Base-by-base conservation (phyloP, 92 coral and sea anemone genomes). In the Porites divaricata region DNA sequence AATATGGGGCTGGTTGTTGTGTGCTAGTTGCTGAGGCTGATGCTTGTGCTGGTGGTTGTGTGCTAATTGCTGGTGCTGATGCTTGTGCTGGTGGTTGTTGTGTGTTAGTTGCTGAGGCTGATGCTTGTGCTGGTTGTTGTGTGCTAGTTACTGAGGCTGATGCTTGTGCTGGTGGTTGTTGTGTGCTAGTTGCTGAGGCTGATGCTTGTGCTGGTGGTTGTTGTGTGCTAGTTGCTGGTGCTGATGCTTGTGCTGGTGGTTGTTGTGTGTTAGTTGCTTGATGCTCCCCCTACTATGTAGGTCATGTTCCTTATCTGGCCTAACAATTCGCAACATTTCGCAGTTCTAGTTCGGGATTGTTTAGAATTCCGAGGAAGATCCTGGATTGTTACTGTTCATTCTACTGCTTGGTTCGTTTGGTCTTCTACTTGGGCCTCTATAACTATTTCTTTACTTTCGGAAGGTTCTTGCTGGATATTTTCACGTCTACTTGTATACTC, bases 51-150 rank as follows among this genome's bases (percentile, higher is more conserved):
- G 78, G 28, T 25, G 1, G 28, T 25, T 26, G 72, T 76, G 41
- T 83, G 72, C 91, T 48, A 20, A 4, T 28, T 69, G 74, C 74
- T 69, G 45, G 74, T 69, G 74, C 25, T 68, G n/a, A n/a, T n/a
- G n/a, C n/a, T n/a, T n/a, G n/a, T n/a, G n/a, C n/a, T n/a, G n/a
- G n/a, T 25, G 1, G 1, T n/a, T n/a, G n/a, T n/a, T n/a, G n/a
- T n/a, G n/a, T 56, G 69, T n/a, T n/a, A n/a, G n/a, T n/a, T n/a
- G n/a, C n/a, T n/a, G n/a, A n/a, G n/a, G n/a, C n/a, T n/a, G n/a
- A 79, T 66, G 19, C 57, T 66, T 11, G 66, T 8, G 53, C 74
- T 59, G 26, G 84, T 53, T 21, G 67, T 22, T 56, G 80, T 61
- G 69, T 77, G 67, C 50, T 68, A 16, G 73, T 23, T 23, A 45